Conservation (phyloP, 2,113 vertebrate genomes). For the Labeo catla region DNA sequence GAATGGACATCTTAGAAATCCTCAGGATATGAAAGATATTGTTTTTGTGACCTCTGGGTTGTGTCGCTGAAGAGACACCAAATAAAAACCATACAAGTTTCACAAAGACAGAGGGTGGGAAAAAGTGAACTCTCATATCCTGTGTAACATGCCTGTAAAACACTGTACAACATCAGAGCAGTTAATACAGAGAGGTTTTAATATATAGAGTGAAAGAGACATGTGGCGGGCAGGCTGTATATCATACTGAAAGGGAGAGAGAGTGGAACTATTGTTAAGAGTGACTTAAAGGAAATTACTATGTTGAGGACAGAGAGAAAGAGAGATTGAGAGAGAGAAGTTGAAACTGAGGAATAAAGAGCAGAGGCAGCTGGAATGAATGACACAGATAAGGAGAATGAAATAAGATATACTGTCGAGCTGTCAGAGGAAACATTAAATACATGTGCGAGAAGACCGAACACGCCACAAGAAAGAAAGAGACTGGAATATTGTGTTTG, state of each 20-base stretch:
- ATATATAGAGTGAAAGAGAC: constrained; percentile 50
- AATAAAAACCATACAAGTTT: constrained; percentile 44
- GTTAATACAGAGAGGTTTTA: constrained; percentile 49
- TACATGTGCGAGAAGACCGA: constrained; percentile 14
- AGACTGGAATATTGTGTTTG: constrained; percentile 25
- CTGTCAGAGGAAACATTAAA: constrained; percentile 46
- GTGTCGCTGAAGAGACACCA: constrained; percentile 61
- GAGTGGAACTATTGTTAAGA: constrained; percentile 60
- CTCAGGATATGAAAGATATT: not conserved
- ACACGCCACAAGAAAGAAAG: constrained; percentile 5
- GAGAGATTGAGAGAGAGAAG: constrained; percentile 21
- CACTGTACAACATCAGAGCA: constrained; percentile 26
- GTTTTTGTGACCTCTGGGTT: constrained; percentile 55
- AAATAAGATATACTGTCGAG: constrained; percentile 42
- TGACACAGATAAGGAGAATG: constrained; percentile 48
- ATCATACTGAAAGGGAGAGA: constrained; percentile 53
- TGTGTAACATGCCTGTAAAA: constrained; percentile 32
- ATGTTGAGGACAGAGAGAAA: constrained; percentile 43
- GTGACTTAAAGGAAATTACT: constrained; percentile 57
- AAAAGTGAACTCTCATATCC: constrained; percentile 17
- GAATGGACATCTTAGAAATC: constrained; percentile 3
- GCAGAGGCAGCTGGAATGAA: constrained; percentile 42
- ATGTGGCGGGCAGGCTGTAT: constrained; percentile 40
- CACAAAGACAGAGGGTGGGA: constrained; percentile 44
- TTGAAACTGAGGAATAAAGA: constrained; percentile 28